Base-by-base conservation (phyloP, 2,797 vertebrate genomes). In the Odontamblyopus rebecca region DNA sequence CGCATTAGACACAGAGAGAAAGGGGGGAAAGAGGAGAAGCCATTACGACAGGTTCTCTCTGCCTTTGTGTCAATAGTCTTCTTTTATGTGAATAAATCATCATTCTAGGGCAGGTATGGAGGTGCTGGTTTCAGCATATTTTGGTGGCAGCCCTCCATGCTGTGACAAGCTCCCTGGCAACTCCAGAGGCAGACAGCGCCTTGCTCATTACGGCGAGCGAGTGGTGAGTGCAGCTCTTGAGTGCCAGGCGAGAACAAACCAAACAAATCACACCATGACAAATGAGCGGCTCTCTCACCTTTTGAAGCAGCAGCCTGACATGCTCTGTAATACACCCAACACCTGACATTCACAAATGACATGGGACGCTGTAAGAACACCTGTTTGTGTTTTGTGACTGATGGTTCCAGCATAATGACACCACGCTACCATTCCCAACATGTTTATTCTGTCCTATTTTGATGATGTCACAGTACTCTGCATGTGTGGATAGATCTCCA, bases 81-180 rank as follows among this genome's bases (percentile, higher is more conserved):
- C 77, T 81, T 86, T 87, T 85, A 76, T 86, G 87, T 77, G 85
- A 91, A 90, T 90, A 92, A 91, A 91, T 91, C 89, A 88, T 86
- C 82, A 86, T 85, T 85, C 75, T 83, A 68, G 78, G 72, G 77
- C 82, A 86, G 77, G 70, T 84, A 85, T 78, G 78, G 86, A 83
- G 76, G 63, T 78, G 89, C 89, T 91, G 88, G 90, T 88, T 92
- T 92, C 91, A 88, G 91, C 91, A 83, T 82, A 84, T 93, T 91
- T 89, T 86, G 75, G 83, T 89, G 86, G 86, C 85, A 90, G 85
- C 83, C 78, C 80, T 88, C 82, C 88, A 83, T 76, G 74, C 87
- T 83, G 86, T 90, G 90, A 91, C 81, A 87, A 89, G 87, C 84
- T 89, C 89, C 82, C 85, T 72, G 80, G 86, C 82, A 84, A 86